Conservation (phyloP, 2,113 vertebrate species). For the Dascyllus trimaculatus region DNA sequence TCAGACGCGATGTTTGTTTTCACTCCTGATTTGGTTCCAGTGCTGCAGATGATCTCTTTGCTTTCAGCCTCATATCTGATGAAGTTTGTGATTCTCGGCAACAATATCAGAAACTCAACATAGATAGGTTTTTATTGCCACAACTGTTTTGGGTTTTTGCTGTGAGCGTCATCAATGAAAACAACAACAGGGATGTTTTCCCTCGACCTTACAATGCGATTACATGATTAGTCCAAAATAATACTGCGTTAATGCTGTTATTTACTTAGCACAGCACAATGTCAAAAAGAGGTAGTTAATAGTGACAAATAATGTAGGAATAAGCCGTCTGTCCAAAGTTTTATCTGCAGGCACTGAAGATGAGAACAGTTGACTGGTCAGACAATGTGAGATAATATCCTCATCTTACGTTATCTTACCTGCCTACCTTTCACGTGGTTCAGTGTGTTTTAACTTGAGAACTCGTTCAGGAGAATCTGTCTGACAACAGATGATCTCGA, state of each 20-base stretch:
- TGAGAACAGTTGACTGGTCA: too few species aligned
- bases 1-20: background rate
- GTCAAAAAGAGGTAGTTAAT: background rate
- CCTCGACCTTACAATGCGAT: background rate
- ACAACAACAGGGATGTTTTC: background rate
- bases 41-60: background rate
- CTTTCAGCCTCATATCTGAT: background rate
- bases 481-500: slow-evolving; percentile 1
- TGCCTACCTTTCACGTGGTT: too few species aligned
- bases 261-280: background rate
- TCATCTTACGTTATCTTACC: too few species aligned
- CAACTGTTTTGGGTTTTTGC: background rate
- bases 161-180: background rate
- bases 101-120: background rate
- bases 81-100: background rate
- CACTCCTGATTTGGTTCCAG: background rate
- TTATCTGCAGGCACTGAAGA: background rate
- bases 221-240: background rate
- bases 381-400: too few species aligned
- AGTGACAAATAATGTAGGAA: background rate
- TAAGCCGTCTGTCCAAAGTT: background rate
- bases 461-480: too few species aligned
- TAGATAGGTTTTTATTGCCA: background rate
- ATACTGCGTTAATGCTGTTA: background rate
- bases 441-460: too few species aligned